phyloP scores from a whole-genome alignment of 2,113 vertebrate genomes.

The Cervus canadensis region DNA sequence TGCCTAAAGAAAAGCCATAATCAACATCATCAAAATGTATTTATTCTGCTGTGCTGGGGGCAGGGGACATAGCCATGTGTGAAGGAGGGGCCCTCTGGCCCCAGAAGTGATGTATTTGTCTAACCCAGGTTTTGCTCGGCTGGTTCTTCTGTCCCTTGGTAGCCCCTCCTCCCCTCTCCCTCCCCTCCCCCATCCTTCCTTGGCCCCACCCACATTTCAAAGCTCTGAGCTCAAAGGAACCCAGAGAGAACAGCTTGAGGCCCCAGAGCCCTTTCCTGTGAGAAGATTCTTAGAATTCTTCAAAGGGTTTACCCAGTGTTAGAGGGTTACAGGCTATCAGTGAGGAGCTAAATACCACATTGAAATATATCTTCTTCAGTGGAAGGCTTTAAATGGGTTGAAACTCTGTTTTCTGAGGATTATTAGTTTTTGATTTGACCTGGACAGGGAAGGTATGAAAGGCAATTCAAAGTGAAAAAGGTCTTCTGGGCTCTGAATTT shows the following conservation, averaged over 20 bases:
- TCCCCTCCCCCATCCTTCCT: background rate
- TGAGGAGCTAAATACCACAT: background rate
- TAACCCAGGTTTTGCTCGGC: background rate
- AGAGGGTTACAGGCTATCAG: background rate
- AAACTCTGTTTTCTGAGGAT: background rate
- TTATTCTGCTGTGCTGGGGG: too few species aligned
- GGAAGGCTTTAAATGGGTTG: background rate
- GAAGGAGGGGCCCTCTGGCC: background rate
- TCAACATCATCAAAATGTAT: background rate
- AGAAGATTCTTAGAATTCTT: slow-evolving; percentile 57
- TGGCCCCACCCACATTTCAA: background rate
- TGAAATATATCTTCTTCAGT: background rate
- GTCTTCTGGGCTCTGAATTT: background rate
- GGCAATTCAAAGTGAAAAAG: background rate
- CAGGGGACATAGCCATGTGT: background rate
- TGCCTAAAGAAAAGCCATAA: background rate
- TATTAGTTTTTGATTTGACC: background rate
- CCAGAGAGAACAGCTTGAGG: background rate
- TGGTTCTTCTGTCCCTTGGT: background rate
- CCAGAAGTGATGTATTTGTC: background rate
- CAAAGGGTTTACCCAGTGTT: background rate
- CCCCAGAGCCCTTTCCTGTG: slow-evolving; percentile 29
- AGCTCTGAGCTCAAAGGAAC: background rate
- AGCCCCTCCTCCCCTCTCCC: accelerated
- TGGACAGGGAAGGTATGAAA: background rate